Evolutionary conservation across 2,888 invertebrate species (phyloP), one percentile per base, ranked within the genome.

Genomic region (Cremastinae sp.): DNA sequence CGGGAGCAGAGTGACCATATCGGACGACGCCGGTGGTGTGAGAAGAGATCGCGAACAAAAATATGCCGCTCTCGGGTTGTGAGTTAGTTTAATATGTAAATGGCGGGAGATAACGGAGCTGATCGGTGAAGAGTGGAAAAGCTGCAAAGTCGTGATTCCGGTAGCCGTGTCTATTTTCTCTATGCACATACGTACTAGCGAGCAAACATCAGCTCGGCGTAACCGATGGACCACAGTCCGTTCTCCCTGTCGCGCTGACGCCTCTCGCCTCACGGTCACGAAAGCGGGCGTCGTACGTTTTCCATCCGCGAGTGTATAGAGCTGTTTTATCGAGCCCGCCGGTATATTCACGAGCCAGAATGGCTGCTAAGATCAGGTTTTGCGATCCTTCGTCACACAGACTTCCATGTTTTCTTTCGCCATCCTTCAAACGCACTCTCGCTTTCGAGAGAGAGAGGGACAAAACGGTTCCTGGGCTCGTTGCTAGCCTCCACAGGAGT

Each of bases 71-170:
- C 62, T 74, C 86, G 84, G 84, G 86, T 85, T 85, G 88, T 86
- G 88, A 88, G 89, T 89, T 89, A 89, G 88, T 89, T 89, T 89
- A 89, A 89, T 89, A 89, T 89, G 89, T 88, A 89, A 89, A 89
- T 89, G 85, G 84, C 81, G 74, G 76, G 81, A 88, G 89, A 89
- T 89, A 89, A 87, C 87, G 85, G 85, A 79, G 51, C 82, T 85
- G 86, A 88, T 88, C 83, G 84, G 85, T 73, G 73, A 87, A 88
- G 87, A 88, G 85, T 82, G 75, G 80, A 75, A 84, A 85, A 85
- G 85, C 71, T 75, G 85, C 86, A 85, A 84, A 88, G 87, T 89
- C 87, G 88, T 89, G 88, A 89, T 88, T 89, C 88, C 88, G 83
- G 89, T 89, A 89, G 89, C 89, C 86, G 84, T 89, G 87, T 87